These are phyloP conservation scores for Acleris sparsana DNA, from an alignment of 2,888 invertebrate genomes.

Conservation along the genomic window DNA sequence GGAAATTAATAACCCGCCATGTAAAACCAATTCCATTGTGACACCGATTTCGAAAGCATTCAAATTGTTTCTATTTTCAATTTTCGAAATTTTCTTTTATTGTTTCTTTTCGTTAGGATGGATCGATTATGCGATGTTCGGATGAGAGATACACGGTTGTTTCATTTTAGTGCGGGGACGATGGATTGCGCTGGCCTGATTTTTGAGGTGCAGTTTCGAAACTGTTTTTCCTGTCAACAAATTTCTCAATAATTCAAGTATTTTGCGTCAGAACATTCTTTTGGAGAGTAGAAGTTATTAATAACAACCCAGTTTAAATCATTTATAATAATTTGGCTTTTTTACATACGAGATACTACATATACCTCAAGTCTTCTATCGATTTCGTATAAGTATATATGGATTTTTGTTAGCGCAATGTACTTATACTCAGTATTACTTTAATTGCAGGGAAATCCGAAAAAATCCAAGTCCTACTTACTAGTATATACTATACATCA, in stretches of 20 bases:
- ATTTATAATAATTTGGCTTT: too few species aligned
- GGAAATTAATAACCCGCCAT: conserved; percentile 31
- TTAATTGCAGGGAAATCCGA: too few species aligned
- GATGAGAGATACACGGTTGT: conserved; percentile 22
- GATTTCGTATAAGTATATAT: too few species aligned
- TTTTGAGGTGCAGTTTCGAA: conserved; percentile 15
- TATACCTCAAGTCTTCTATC: too few species aligned
- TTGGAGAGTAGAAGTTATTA: background rate
- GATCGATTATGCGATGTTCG: background rate
- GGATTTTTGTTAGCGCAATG: too few species aligned
- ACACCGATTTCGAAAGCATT: conserved; percentile 21
- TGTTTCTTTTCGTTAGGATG: background rate
- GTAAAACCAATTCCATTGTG: conserved; percentile 19
- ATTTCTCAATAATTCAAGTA: conserved; percentile 15
- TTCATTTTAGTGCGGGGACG: conserved; percentile 1
- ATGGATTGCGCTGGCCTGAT: conserved; percentile 5
- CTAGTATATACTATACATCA: too few species aligned
- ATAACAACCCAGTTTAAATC: too few species aligned
- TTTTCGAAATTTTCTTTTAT: conserved; percentile 12
- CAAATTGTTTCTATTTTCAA: conserved; percentile 33
- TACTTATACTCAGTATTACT: too few species aligned
- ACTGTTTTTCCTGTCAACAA: conserved; percentile 20
- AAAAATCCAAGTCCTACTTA: too few species aligned
- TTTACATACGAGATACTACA: too few species aligned
- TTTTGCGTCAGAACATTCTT: background rate